Conservation (phyloP, 2,888 invertebrate species). For the Spodoptera exigua region DNA sequence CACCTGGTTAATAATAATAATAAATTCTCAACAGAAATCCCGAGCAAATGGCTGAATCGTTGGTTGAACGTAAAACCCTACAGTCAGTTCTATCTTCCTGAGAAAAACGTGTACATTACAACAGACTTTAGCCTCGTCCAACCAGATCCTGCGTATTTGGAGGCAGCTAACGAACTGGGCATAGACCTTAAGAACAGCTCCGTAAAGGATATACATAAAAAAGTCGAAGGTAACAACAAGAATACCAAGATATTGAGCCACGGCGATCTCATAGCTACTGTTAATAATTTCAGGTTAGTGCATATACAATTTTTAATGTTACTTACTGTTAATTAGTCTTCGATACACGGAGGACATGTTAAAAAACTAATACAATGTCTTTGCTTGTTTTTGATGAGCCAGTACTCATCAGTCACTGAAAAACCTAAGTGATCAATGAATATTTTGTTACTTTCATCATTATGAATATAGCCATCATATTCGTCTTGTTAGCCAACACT, state of each 20-base stretch:
- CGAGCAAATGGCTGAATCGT: constrained; percentile 89
- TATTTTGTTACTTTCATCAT: no score
- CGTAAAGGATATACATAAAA: constrained; percentile 77
- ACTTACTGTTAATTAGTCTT: no score
- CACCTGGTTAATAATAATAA: no score
- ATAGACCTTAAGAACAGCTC: constrained; percentile 71
- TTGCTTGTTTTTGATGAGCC: no score
- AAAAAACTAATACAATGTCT: no score
- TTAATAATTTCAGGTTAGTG: constrained; percentile 80
- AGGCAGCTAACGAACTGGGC: constrained; percentile 68
- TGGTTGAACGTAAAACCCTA: constrained; percentile 90
- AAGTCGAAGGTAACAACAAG: constrained; percentile 55
- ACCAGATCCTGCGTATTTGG: constrained; percentile 74
- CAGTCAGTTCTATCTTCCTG: constrained; percentile 91
- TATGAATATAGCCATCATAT: no score
- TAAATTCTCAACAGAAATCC: constrained; percentile 90
- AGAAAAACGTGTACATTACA: constrained; percentile 92
- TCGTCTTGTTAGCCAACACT: no score
- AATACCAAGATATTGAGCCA: constrained; percentile 66
- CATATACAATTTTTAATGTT: no score
- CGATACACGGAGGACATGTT: no score
- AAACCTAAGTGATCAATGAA: no score
- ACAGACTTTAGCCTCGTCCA: constrained; percentile 91
- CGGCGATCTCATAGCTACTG: constrained; percentile 78
- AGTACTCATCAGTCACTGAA: no score